phyloP scores from a whole-genome alignment of 2,113 vertebrate species.

The Cranoglanis bouderius region DNA sequence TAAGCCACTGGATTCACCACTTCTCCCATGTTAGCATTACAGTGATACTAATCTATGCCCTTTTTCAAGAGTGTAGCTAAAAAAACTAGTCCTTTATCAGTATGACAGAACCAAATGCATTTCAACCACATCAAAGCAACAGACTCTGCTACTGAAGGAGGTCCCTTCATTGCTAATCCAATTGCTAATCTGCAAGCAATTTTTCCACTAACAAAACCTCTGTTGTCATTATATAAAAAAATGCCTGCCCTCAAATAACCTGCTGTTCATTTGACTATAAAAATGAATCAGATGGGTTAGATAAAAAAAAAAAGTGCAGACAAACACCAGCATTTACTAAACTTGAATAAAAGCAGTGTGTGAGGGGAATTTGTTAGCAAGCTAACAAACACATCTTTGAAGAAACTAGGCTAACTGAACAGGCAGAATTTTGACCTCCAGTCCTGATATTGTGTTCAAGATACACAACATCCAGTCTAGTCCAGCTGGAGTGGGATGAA shows the following conservation, averaged over 20 bases:
- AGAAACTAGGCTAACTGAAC: background rate
- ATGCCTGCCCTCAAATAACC: background rate
- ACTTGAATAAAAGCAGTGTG: background rate
- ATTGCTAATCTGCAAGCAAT: background rate
- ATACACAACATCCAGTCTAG: background rate
- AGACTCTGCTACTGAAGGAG: background rate
- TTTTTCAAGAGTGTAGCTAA: background rate
- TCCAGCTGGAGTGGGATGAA: background rate
- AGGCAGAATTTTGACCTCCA: background rate
- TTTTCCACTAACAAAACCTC: slow-evolving; percentile 10
- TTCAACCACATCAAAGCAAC: background rate
- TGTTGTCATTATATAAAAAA: slow-evolving; percentile 15
- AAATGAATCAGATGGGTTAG: slow-evolving; percentile 14
- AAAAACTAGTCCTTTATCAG: background rate
- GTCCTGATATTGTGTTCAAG: background rate
- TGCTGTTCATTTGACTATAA: slow-evolving; percentile 19
- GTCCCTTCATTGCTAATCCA: background rate
- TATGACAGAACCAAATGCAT: background rate
- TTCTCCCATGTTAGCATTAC: background rate
- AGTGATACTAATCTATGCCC: background rate
- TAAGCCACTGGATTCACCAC: slow-evolving; percentile 47
- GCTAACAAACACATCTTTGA: slow-evolving; percentile 26
- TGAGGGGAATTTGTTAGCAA: background rate
- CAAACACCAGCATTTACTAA: slow-evolving; percentile 26
- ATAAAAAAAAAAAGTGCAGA: slow-evolving; percentile 12